Percentiles rank a stretch among this genome's conserved stretches.
These are phyloP conservation scores for Alces alces DNA, from an alignment of 2,113 vertebrate species.

Conservation along the genomic window DNA sequence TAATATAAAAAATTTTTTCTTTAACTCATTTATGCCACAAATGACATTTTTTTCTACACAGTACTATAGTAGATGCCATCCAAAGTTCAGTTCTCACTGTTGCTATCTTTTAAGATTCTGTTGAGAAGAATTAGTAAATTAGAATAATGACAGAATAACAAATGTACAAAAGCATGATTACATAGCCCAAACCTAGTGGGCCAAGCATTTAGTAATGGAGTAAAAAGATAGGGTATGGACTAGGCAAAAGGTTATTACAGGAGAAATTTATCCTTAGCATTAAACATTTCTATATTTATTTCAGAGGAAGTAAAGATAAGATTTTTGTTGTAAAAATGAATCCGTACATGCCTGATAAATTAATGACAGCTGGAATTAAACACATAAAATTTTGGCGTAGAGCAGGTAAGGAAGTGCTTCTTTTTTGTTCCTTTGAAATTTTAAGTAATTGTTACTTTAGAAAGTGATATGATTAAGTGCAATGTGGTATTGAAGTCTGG, in stretches of 20 bases:
- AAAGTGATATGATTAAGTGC: not conserved
- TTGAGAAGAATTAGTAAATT: not conserved
- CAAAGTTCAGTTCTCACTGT: not conserved
- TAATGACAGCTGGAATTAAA: slow-evolving; percentile 97
- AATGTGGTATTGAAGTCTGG: not conserved
- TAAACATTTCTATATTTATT: slow-evolving; percentile 71
- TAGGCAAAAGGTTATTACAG: not conserved
- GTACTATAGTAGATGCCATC: not conserved
- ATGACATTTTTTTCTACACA: not conserved
- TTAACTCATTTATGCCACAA: not conserved
- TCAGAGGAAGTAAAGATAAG: slow-evolving; percentile 98
- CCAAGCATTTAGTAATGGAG: not conserved
- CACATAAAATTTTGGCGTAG: slow-evolving; percentile 98
- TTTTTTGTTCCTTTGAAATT: slow-evolving; percentile 27
- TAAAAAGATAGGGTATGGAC: not conserved
- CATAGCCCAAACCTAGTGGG: not conserved
- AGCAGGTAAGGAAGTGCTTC: slow-evolving; percentile 87
- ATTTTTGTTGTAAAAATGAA: slow-evolving; percentile 99
- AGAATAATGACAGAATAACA: not conserved
- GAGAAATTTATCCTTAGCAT: slow-evolving; percentile 7
- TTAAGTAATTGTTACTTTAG: not conserved
- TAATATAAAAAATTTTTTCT: not conserved
- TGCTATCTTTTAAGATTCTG: not conserved
- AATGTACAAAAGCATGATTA: not conserved
- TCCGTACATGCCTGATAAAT: slow-evolving; percentile 95